Evolutionary conservation across 2,113 vertebrate species (phyloP).

Genomic region (Bolborhynchus lineola): DNA sequence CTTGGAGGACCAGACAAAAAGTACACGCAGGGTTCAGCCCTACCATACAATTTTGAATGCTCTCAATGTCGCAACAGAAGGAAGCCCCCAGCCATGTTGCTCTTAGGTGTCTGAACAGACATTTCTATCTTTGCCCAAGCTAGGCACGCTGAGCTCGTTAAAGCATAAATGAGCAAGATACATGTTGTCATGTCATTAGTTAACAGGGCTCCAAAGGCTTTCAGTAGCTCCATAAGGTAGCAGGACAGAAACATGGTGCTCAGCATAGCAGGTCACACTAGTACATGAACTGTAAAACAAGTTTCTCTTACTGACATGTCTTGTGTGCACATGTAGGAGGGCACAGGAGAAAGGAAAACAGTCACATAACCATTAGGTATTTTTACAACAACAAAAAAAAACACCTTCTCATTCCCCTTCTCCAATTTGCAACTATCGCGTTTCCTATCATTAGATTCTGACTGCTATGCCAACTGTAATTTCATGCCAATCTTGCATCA

Average conservation of each 20-base stretch:
- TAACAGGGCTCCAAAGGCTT: background rate
- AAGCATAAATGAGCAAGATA: background rate
- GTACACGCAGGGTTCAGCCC: accelerated
- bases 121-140: background rate
- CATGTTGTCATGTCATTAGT: background rate
- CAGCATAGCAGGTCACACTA: background rate
- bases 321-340: accelerated
- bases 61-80: accelerated
- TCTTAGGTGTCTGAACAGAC: background rate
- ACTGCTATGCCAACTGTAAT: background rate
- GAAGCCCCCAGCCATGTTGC: background rate
- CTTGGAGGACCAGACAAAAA: background rate
- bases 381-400: background rate
- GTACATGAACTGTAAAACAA: background rate
- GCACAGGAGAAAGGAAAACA: background rate
- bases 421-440: background rate
- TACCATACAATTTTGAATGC: accelerated
- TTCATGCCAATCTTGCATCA: constrained; percentile 2
- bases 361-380: background rate
- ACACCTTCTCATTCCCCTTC: background rate
- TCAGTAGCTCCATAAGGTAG: background rate
- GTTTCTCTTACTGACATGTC: background rate
- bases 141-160: background rate
- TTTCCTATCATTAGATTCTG: background rate
- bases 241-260: background rate